Percentiles rank a stretch among this genome's conserved stretches.
Evolutionary conservation across 2,888 invertebrate genomes (phyloP).

Genomic region (Amaurobius ferox): DNA sequence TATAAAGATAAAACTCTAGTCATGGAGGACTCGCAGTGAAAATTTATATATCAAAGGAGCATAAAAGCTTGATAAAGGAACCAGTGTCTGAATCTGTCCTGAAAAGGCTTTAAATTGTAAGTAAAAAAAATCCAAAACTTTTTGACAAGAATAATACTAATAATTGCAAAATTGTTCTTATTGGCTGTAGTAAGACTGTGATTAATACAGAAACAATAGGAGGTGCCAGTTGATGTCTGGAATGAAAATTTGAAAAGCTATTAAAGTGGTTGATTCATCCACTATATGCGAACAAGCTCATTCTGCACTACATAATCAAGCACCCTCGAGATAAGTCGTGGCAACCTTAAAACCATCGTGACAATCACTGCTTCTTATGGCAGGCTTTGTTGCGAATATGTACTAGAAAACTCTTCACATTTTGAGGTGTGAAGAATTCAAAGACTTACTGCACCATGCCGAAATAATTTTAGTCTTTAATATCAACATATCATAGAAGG

Average conservation of each 20-base stretch:
- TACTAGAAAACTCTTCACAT: no score
- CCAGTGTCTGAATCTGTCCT: neutral
- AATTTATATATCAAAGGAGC: neutral
- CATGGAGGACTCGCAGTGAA: neutral
- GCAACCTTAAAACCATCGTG: no score
- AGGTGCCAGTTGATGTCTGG: neutral
- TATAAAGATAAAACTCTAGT: neutral
- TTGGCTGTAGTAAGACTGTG: neutral
- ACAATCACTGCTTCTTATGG: no score
- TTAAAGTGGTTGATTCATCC: neutral
- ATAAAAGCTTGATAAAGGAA: conserved; percentile 5
- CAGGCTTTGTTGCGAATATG: no score
- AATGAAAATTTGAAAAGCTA: neutral
- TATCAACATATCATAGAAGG: no score
- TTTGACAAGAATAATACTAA: neutral
- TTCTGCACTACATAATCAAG: neutral
- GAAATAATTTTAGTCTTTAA: no score
- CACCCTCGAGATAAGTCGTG: no score
- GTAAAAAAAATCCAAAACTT: no score
- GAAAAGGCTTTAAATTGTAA: no score
- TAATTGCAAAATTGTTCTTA: neutral
- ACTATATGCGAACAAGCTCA: no score
- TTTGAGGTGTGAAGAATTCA: no score
- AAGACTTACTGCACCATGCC: no score
- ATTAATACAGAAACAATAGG: neutral